These are phyloP conservation scores for Porites lobata DNA, from an alignment of 92 coral and sea anemone species.

Conservation along the genomic window DNA sequence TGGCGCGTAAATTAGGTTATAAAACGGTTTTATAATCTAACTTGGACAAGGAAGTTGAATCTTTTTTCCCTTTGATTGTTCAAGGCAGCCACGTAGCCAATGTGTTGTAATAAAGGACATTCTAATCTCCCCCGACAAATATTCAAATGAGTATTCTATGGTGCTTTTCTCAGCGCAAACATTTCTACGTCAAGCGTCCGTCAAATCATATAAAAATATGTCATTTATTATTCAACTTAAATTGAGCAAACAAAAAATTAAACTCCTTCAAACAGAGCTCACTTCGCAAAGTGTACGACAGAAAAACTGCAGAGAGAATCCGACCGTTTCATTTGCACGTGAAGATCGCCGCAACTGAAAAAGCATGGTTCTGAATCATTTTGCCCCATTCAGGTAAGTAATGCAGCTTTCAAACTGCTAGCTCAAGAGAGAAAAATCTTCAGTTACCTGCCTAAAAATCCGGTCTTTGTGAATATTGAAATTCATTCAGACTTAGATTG, in stretches of 20 bases:
- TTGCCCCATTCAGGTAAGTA: constrained; percentile 30
- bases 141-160: not conserved
- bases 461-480: not conserved
- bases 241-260: not conserved
- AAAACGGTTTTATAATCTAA: not conserved
- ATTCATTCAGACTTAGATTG: not conserved
- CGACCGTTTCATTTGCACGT: not conserved
- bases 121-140: not conserved
- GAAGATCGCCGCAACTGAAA: not conserved
- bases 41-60: not conserved
- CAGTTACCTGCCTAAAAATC: not conserved
- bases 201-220: constrained; percentile 7
- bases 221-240: not conserved
- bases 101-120: not conserved
- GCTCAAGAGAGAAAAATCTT: not conserved
- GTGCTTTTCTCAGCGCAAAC: constrained; percentile 10
- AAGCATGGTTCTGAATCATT: constrained; percentile 24
- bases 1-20: too few relatives aligned
- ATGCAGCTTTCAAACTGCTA: not conserved
- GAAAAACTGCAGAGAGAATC: not conserved
- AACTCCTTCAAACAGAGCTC: not conserved
- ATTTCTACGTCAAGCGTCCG: constrained; percentile 12
- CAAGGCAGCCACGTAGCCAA: not conserved
- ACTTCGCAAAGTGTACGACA: not conserved
- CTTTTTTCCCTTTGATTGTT: not conserved